These are phyloP conservation scores for Eulimnadia texana DNA, from an alignment of 1,140 invertebrate genomes.

Conservation along the genomic window DNA sequence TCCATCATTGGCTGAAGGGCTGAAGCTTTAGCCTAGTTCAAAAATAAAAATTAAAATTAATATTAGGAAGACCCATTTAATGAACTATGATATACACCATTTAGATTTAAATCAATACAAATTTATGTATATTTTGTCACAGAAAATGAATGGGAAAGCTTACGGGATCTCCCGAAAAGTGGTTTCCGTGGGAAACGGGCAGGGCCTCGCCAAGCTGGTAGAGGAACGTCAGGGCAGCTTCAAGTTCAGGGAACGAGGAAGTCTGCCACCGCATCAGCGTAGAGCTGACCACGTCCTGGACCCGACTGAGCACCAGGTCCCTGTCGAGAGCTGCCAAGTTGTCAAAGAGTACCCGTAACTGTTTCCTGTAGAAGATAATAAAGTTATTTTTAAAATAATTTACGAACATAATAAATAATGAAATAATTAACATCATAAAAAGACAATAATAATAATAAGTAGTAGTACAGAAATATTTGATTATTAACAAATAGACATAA, in stretches of 20 bases:
- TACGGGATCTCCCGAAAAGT: constrained; percentile 29
- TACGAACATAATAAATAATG: neutral
- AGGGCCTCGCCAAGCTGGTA: constrained; percentile 39
- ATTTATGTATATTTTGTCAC: neutral
- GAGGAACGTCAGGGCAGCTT: constrained; percentile 37
- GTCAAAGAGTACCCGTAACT: constrained; percentile 39
- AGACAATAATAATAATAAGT: too few relatives aligned
- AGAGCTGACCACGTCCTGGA: constrained; percentile 32
- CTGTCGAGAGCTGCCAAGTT: constrained; percentile 36
- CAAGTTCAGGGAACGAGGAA: constrained; percentile 32
- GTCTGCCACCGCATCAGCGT: constrained; percentile 33
- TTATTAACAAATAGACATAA: neutral
- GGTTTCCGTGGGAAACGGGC: constrained; percentile 32
- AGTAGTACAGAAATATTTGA: neutral
- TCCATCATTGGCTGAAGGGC: constrained; percentile 36
- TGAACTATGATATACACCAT: too few relatives aligned
- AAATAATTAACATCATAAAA: neutral
- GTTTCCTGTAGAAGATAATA: constrained; percentile 39
- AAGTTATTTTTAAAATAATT: too few relatives aligned
- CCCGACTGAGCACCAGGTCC: constrained; percentile 32
- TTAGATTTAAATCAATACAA: too few relatives aligned
- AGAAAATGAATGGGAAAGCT: constrained; percentile 11
- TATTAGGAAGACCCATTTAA: neutral
- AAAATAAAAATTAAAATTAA: neutral
- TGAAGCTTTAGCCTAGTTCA: constrained; percentile 27